Base-by-base conservation (phyloP, 2,888 invertebrate genomes). In the Hirudinaria manillensis region DNA sequence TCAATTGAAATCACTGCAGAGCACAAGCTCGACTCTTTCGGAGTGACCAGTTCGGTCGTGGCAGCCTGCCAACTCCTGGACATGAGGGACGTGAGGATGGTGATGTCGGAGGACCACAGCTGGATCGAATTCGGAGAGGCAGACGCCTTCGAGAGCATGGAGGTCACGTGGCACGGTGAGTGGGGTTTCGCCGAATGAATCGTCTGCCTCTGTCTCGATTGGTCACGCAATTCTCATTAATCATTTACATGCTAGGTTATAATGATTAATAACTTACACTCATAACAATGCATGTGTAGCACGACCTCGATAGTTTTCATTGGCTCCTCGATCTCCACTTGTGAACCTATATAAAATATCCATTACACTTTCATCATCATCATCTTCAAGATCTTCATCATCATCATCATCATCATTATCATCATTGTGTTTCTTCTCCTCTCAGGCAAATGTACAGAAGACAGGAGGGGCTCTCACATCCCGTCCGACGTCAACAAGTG, bases 131-230 rank as follows among this genome's bases (percentile, higher is more conserved):
- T 34, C 38, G 67, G 34, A 7, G 67, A 67, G 4, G 3, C 29
- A 13, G 67, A 7, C 34, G 32, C 19, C 24, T 2, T 4, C 24
- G 32, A 67, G 29, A 72, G 34, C n/a, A 72, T 72, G 72, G 72
- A 72, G 32, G 65, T 72, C 10, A 72, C 72, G 24, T 72, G 72
- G 72, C 72, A 72, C 34, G 72, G 72, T 72, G 45, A 34, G 45
- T 53, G 16, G n/a, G 10, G 36, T 36, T 36, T 36, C 10, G 36
- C 10, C 36, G 36, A 36, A 10, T 67, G 67, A 24, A 24, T 10
- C 65, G 27, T 65, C 65, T 27, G n/a, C 65, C n/a, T 65, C 65
- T 27, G 10, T 29, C n/a, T 21, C n/a, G n/a, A n/a, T n/a, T n/a
- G n/a, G n/a, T n/a, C n/a, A n/a, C n/a, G n/a, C n/a, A n/a, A n/a